Conservation (phyloP, 2,113 vertebrate genomes). For the Smithornis capensis region DNA sequence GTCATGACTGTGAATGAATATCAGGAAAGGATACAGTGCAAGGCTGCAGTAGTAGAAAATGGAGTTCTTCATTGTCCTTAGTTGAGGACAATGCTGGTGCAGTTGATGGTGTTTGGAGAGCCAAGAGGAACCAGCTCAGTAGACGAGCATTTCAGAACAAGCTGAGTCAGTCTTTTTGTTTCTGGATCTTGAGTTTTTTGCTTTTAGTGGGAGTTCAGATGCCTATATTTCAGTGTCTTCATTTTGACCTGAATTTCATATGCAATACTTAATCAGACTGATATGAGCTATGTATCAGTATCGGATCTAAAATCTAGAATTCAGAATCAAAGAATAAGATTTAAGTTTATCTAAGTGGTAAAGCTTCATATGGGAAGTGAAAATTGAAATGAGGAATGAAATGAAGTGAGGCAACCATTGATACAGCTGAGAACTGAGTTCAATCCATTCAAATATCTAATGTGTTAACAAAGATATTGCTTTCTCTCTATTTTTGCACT, state of each 20-base stretch:
- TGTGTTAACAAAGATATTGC: not conserved
- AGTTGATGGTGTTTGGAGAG: not conserved
- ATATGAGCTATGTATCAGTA: not conserved
- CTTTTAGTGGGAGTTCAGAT: not conserved
- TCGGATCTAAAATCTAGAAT: not conserved
- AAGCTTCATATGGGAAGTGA: not conserved
- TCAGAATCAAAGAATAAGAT: not conserved
- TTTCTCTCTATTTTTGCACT: not conserved
- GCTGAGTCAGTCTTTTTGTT: not conserved
- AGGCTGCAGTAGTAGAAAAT: not conserved
- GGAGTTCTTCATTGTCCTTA: not conserved
- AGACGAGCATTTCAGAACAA: not conserved
- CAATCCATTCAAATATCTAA: not conserved
- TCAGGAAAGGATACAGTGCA: not conserved
- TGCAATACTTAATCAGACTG: not conserved
- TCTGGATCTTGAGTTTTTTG: not conserved
- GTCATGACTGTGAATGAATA: not conserved
- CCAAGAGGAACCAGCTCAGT: not conserved
- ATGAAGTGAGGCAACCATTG: too few species aligned
- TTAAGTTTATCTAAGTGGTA: not conserved
- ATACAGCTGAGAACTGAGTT: not conserved
- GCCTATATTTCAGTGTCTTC: not conserved
- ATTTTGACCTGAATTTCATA: conserved; percentile 2
- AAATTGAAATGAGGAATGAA: too few species aligned
- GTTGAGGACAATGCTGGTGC: not conserved